Evolutionary conservation across 1,140 invertebrate species (phyloP).

Genomic region (Drosophila eugracilis): DNA sequence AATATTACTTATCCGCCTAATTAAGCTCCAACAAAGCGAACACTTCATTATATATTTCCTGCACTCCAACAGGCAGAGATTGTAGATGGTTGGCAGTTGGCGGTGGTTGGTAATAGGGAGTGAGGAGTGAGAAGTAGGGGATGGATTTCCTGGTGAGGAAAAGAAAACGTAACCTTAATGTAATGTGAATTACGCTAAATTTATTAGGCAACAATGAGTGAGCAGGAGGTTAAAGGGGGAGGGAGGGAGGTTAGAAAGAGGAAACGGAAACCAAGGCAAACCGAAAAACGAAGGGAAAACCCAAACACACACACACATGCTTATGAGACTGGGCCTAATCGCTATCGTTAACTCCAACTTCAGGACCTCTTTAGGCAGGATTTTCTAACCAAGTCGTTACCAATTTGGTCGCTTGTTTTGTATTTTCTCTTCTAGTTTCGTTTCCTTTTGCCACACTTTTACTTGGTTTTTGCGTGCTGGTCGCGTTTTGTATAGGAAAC

Average conservation of each 20-base stretch:
- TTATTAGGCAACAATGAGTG: slow-evolving; percentile 66
- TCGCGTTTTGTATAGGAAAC: slow-evolving; percentile 82
- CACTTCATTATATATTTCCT: slow-evolving; percentile 82
- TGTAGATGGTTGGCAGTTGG: background rate
- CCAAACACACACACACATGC: slow-evolving; percentile 10
- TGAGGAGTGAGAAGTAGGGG: background rate
- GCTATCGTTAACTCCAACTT: slow-evolving; percentile 56
- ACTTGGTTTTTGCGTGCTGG: slow-evolving; percentile 68
- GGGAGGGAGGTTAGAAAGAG: background rate
- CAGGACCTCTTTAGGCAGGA: slow-evolving; percentile 6
- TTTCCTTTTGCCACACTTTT: slow-evolving; percentile 20
- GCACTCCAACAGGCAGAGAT: slow-evolving; percentile 40
- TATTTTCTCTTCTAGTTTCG: slow-evolving; percentile 28
- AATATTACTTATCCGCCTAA: slow-evolving; percentile 83
- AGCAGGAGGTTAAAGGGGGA: background rate
- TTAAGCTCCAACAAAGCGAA: slow-evolving; percentile 79
- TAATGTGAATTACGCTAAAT: slow-evolving; percentile 79
- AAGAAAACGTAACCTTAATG: slow-evolving; percentile 63
- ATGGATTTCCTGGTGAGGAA: slow-evolving; percentile 11
- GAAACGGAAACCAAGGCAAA: slow-evolving; percentile 56
- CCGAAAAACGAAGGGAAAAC: slow-evolving; percentile 1
- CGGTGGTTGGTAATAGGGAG: background rate
- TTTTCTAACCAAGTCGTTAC: slow-evolving; percentile 17
- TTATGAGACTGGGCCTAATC: slow-evolving; percentile 41
- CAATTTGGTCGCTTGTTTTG: slow-evolving; percentile 46